Conservation (phyloP, 2,888 invertebrate genomes). For the Hemicrepidius hirtus region DNA sequence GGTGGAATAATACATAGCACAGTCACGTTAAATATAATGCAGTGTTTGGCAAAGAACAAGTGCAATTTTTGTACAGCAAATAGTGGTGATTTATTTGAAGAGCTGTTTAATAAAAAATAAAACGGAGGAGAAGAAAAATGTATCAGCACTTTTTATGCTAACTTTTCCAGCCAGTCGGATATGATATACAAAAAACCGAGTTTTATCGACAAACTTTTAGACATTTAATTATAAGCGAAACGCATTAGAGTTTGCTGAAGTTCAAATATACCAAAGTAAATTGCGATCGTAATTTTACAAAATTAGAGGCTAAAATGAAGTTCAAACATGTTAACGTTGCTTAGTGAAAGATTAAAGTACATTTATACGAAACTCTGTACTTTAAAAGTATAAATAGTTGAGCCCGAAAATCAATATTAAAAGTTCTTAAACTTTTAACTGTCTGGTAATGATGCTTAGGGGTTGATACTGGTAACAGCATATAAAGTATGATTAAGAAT, state of each 20-base stretch:
- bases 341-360: background rate
- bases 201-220: background rate
- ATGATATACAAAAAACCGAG: background rate
- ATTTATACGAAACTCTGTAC: background rate
- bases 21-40: conserved; percentile 33
- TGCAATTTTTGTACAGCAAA: conserved; percentile 33
- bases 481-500: too few species aligned
- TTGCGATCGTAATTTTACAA: background rate
- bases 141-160: background rate
- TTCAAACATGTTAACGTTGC: background rate
- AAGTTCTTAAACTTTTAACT: too few species aligned
- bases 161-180: background rate
- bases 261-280: background rate
- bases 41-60: conserved; percentile 40
- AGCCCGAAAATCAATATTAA: background rate
- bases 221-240: conserved; percentile 2
- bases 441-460: too few species aligned
- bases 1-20: conserved; percentile 43
- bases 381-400: conserved; percentile 5
- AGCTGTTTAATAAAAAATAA: conserved; percentile 6
- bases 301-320: conserved; percentile 11
- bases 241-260: background rate
- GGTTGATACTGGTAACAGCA: too few species aligned
- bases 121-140: background rate
- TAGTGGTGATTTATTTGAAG: conserved; percentile 33